Base-by-base conservation (phyloP, 2,797 vertebrate species). In the Arrhamphus sclerolepis region DNA sequence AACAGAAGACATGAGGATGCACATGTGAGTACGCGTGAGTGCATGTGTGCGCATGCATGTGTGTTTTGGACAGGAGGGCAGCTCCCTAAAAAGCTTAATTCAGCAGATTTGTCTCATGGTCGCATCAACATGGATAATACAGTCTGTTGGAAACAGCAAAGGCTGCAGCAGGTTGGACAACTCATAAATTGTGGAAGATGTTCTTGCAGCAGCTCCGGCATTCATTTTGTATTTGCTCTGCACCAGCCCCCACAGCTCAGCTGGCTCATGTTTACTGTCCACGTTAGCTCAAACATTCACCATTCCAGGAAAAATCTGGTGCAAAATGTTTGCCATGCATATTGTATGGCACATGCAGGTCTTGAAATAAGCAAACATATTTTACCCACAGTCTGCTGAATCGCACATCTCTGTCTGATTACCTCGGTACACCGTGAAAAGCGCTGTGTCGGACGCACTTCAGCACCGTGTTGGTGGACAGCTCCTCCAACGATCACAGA, bases 391-490 rank as follows among this genome's bases (percentile, higher is more conserved):
- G 48, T 66, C 50, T 53, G 61, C 56, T 11, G 50, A 34, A 43
- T 72, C 43, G 40, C 47, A 20, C 51, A 22, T 49, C 21, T 11
- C 51, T 13, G 44, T 38, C 57, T 34, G 68, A 57, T 87, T 86
- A 83, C 88, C 85, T 86, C 76, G 58, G 56, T 62, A 3, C 1
- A 67, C 47, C 56, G 68, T 40, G 76, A 50, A n/a, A n/a, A 59
- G 73, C 65, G 64, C 53, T 56, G 68, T 46, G 63, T 70, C 44
- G 67, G 72, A 62, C 66, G 16, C 64, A 44, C 76, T 78, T 78
- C 80, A 79, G 79, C 77, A 81, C 78, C 71, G 77, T 16, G 69
- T 17, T 50, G 64, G 63, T 60, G 80, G 77, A 76, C 81, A 75
- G 77, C 76, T 82, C 74, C 77, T 82, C 72, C 69, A 41, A 68